Percentiles rank a stretch among this genome's conserved stretches.
Evolutionary conservation across 2,113 vertebrate species (phyloP).

Genomic region (Acanthisitta chloris): DNA sequence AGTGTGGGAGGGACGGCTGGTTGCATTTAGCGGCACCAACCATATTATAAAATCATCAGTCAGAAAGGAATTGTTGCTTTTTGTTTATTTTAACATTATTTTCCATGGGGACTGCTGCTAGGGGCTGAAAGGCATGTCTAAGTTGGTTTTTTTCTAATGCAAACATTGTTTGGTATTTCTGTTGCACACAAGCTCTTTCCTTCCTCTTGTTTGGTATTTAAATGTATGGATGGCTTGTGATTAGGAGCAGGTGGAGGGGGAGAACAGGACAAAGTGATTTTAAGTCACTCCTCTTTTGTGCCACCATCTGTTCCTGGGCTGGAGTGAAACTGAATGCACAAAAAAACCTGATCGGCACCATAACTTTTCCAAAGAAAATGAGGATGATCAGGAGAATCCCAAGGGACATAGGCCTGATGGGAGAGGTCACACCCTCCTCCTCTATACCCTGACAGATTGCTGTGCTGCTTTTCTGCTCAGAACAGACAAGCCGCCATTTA

Average conservation of each 20-base stretch:
- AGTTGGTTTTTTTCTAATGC: conserved; percentile 47
- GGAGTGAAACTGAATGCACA: conserved; percentile 63
- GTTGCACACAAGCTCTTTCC: conserved; percentile 54
- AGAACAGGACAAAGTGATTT: conserved; percentile 62
- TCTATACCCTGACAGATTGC: conserved; percentile 59
- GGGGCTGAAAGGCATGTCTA: conserved; percentile 46
- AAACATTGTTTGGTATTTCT: conserved; percentile 64
- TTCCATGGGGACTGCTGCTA: conserved; percentile 56
- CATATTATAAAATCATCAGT: conserved; percentile 66
- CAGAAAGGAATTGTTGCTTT: conserved; percentile 56
- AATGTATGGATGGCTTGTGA: conserved; percentile 65
- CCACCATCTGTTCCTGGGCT: conserved; percentile 66
- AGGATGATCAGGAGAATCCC: conserved; percentile 60
- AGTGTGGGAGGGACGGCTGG: not conserved
- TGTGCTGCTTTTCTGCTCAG: conserved; percentile 31
- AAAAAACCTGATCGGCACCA: conserved; percentile 46
- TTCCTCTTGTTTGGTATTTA: conserved; percentile 65
- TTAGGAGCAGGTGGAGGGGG: conserved; percentile 63
- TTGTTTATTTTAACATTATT: conserved; percentile 64
- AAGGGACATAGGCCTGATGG: conserved; percentile 34
- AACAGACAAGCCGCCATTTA: conserved; percentile 58
- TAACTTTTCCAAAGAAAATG: conserved; percentile 66
- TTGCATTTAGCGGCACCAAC: not conserved
- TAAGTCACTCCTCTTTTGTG: conserved; percentile 67
- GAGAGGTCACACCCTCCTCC: conserved; percentile 60